Evolutionary conservation across 2,888 invertebrate genomes (phyloP), one percentile per base, ranked within the genome.

Genomic region (Stegophylla sp.): DNA sequence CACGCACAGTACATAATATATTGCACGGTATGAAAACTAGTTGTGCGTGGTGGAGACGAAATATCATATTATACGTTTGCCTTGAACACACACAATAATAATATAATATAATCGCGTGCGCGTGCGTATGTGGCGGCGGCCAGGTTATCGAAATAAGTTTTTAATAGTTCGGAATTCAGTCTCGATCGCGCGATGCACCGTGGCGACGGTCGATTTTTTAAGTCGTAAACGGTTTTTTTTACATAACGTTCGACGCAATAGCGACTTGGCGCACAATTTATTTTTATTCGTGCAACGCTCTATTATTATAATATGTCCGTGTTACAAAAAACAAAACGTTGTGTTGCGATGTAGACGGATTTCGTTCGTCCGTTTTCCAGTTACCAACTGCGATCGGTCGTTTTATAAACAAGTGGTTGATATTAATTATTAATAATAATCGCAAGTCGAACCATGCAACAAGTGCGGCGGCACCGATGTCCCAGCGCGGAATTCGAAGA

Each of bases 41-140:
- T 43, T 13, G 17, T 26, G 28, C 20, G n/a, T n/a, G n/a, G n/a
- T n/a, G n/a, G n/a, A n/a, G n/a, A 74, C 63, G 74, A 63, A 63
- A 74, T 63, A 63, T 48, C 51, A 75, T 75, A 63, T 48, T 63
- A 75, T 75, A 76, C 66, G 75, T 76, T 76, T 66, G 75, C 75
- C 75, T 76, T 76, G 75, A 76, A 76, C 48, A 76, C n/a, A n/a
- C n/a, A n/a, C n/a, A n/a, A n/a, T n/a, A n/a, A n/a, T n/a, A n/a
- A n/a, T n/a, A n/a, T n/a, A n/a, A n/a, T n/a, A n/a, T 66, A 76
- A 76, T 76, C 75, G 75, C 64, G 51, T 66, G 66, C 64, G 64
- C 64, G 23, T 23, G 74, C 17, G 72, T 61, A 61, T 61, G 61
- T 48, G 51, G n/a, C 63, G 48, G 48, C 15, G 74, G 63, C 20